A percentile compares a stretch with the other conserved stretches of the same genome.
Conservation (phyloP, 1,140 invertebrate species). For the Papilio polyxenes region DNA sequence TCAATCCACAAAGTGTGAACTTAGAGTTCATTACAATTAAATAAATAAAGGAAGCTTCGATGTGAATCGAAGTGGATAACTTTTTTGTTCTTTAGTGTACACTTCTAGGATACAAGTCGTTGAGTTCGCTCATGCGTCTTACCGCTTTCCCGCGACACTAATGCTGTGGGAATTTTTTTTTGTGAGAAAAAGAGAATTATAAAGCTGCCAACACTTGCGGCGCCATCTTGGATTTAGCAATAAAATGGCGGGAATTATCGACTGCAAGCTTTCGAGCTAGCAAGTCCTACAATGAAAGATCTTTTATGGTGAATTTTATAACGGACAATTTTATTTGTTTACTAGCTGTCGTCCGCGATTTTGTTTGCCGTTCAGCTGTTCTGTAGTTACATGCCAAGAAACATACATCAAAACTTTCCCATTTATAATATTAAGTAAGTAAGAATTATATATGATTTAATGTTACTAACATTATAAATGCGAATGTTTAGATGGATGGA, state of each 20-base stretch:
- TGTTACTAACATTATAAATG: no score
- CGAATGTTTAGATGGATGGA: no score
- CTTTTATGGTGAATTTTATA: background rate
- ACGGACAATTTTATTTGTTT: background rate
- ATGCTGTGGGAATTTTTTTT: constrained; percentile 30
- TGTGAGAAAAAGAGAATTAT: constrained; percentile 7
- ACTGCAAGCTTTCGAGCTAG: background rate
- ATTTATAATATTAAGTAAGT: no score
- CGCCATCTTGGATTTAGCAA: constrained; percentile 21
- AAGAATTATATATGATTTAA: no score
- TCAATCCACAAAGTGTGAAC: constrained; percentile 3
- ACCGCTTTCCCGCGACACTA: constrained; percentile 4
- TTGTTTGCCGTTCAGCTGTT: no score
- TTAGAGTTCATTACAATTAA: background rate
- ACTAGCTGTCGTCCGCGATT: background rate
- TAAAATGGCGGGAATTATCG: constrained; percentile 7
- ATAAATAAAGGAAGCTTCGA: background rate
- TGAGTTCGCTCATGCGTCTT: constrained; percentile 12
- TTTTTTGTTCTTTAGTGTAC: constrained; percentile 3
- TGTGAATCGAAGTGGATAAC: background rate
- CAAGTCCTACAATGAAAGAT: background rate
- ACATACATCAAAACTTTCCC: no score
- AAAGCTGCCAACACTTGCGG: constrained; percentile 14
- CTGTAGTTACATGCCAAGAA: no score
- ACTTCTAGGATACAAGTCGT: constrained; percentile 20